A percentile compares a stretch with the other conserved stretches of the same genome.
Conservation (phyloP, 2,797 vertebrate species). For the Bovichtus diacanthus region DNA sequence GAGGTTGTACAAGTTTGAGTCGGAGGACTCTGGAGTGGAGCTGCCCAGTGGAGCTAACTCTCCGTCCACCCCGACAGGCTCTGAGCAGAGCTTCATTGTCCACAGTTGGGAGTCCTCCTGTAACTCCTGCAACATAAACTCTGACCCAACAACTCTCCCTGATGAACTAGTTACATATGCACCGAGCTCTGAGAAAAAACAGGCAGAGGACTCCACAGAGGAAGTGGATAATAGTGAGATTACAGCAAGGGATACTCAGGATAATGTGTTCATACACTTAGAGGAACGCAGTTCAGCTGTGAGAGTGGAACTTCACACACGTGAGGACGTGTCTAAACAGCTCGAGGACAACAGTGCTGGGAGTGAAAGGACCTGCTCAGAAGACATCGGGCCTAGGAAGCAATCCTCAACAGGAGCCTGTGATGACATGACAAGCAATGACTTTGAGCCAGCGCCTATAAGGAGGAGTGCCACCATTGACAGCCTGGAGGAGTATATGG, state of each 20-base stretch:
- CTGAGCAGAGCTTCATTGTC: conserved; percentile 91
- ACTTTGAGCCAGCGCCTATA: conserved; percentile 69
- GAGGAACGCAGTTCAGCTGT: conserved; percentile 19
- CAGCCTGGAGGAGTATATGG: conserved; percentile 92
- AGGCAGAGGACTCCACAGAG: conserved; percentile 32
- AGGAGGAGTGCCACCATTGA: conserved; percentile 85
- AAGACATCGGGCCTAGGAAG: conserved; percentile 59
- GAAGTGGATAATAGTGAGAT: conserved; percentile 4
- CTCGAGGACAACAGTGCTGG: conserved; percentile 26
- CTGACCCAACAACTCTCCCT: conserved; percentile 63
- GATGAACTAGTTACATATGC: conserved; percentile 65
- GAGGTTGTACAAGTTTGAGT: conserved; percentile 90
- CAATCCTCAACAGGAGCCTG: conserved; percentile 55
- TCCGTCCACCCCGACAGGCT: conserved; percentile 86
- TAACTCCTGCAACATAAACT: conserved; percentile 85
- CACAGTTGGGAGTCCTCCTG: conserved; percentile 90
- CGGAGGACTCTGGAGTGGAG: conserved; percentile 91
- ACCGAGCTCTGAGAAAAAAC: conserved; percentile 65
- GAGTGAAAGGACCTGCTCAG: conserved; percentile 34
- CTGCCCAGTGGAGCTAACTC: conserved; percentile 90
- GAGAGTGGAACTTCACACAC: conserved; percentile 36
- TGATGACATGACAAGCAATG: conserved; percentile 66
- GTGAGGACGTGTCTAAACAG: conserved; percentile 37
- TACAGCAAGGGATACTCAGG: conserved; percentile 16
- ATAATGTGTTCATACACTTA: neutral